Evolutionary conservation across 2,797 vertebrate species (phyloP).

Genomic region (Ptychadena robeensis): DNA sequence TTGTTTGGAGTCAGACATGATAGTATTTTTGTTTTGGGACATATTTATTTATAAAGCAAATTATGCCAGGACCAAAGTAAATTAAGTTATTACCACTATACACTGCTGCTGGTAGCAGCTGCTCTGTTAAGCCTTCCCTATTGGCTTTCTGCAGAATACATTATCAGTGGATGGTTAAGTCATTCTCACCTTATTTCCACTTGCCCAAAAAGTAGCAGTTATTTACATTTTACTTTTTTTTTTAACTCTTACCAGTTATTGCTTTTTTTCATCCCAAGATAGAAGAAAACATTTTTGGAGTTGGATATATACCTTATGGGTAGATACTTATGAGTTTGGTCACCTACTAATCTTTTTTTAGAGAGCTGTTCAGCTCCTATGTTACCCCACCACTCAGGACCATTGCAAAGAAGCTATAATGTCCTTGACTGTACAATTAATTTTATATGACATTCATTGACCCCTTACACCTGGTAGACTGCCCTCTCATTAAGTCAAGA

Average conservation of each 20-base stretch:
- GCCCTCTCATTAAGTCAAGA: no score
- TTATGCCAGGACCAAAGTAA: background rate
- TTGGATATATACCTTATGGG: no score
- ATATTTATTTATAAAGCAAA: background rate
- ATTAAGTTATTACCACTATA: background rate
- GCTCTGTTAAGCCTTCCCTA: background rate
- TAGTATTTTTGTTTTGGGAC: no score
- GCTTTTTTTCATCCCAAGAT: background rate
- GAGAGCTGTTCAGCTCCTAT: no score
- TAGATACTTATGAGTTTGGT: background rate
- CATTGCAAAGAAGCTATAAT: background rate
- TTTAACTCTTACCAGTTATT: no score
- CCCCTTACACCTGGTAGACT: background rate
- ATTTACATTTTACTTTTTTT: background rate
- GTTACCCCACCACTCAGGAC: background rate
- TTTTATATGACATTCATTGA: background rate
- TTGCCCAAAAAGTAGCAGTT: background rate
- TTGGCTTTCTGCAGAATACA: background rate
- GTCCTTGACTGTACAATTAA: no score
- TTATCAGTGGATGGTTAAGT: no score
- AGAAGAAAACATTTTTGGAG: background rate
- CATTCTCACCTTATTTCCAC: background rate
- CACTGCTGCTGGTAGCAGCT: background rate
- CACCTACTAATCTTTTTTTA: background rate
- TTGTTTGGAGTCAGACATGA: background rate